phyloP scores from a whole-genome alignment of 2,888 invertebrate species.

The Phrixothrix hirtus region DNA sequence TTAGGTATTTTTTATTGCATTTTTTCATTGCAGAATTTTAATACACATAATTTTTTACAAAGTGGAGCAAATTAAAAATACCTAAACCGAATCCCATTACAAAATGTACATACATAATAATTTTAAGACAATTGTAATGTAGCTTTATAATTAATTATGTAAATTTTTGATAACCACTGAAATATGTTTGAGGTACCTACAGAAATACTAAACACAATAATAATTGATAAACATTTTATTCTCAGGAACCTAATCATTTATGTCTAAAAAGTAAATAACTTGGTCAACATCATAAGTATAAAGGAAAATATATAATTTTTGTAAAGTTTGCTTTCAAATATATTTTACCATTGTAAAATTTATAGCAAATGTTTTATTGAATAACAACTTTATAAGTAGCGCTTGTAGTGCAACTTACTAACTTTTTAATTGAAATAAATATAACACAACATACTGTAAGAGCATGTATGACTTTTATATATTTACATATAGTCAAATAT shows the following conservation, averaged over 20 bases:
- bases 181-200: no score
- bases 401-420: slow-evolving; percentile 25
- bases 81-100: neutral
- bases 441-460: slow-evolving; percentile 42
- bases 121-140: no score
- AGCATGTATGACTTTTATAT: slow-evolving; percentile 53
- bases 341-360: slow-evolving; percentile 16
- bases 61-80: neutral
- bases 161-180: no score
- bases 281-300: no score
- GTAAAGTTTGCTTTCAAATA: no score
- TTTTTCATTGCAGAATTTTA: neutral
- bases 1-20: slow-evolving; percentile 1
- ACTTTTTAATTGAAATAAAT: slow-evolving; percentile 33
- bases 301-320: no score
- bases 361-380: slow-evolving; percentile 16
- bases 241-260: no score
- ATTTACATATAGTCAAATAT: slow-evolving; percentile 51
- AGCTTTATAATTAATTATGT: no score
- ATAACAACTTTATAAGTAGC: slow-evolving; percentile 21
- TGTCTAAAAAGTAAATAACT: no score
- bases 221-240: slow-evolving; percentile 6
- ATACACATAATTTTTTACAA: neutral
- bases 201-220: no score
- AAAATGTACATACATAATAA: slow-evolving; percentile 8